Conservation (phyloP, 2,113 vertebrate species). For the Falco punctatus region DNA sequence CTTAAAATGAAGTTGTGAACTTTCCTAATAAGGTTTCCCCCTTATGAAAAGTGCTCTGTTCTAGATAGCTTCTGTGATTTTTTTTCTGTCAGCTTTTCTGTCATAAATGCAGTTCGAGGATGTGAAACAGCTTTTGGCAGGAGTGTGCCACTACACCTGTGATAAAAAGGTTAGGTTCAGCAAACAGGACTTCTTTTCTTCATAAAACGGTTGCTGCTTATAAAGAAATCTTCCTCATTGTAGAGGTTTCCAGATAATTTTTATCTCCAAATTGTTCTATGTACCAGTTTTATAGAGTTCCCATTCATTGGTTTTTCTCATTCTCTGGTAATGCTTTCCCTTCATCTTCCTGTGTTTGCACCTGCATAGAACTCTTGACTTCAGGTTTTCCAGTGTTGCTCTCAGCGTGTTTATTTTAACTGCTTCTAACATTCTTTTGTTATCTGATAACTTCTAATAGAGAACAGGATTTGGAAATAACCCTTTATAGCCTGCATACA, state of each 20-base stretch:
- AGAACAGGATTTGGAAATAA: not conserved
- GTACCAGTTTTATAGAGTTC: not conserved
- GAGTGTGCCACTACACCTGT: not conserved
- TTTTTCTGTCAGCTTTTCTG: not conserved
- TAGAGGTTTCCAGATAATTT: not conserved
- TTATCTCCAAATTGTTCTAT: not conserved
- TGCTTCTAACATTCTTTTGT: not conserved
- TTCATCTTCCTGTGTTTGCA: not conserved
- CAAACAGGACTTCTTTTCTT: not conserved
- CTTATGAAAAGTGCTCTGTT: not conserved
- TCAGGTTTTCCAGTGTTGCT: not conserved
- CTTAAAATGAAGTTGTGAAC: not conserved
- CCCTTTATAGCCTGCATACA: not conserved
- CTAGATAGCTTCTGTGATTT: not conserved
- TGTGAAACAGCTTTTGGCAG: not conserved
- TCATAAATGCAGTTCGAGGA: not conserved
- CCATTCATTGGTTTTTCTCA: not conserved
- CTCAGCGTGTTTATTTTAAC: not conserved
- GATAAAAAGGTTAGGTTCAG: not conserved
- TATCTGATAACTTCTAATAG: not conserved
- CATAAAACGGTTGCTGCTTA: not conserved
- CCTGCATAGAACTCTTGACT: not conserved
- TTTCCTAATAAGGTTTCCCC: not conserved
- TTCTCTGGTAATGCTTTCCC: not conserved
- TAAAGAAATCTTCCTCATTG: not conserved